Percentiles rank a stretch among this genome's conserved stretches.
These are phyloP conservation scores for Agonum fuliginosum DNA, from an alignment of 2,888 invertebrate genomes.

Conservation along the genomic window DNA sequence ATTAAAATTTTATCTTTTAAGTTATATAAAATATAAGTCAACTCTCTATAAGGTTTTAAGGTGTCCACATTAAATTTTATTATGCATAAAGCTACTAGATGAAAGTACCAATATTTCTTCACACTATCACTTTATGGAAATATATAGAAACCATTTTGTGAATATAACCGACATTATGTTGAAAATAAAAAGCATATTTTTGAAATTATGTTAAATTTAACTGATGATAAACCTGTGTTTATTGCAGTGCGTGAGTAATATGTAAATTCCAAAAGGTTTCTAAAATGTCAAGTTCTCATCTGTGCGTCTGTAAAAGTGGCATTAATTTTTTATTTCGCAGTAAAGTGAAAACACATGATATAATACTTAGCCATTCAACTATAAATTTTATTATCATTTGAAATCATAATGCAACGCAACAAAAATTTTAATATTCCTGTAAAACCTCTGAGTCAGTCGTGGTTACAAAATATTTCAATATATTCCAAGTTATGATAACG, in stretches of 20 bases:
- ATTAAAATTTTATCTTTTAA: background rate
- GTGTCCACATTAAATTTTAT: slow-evolving; percentile 9
- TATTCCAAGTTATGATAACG: too few relatives aligned
- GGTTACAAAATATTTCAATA: too few relatives aligned
- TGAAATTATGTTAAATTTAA: slow-evolving; percentile 1
- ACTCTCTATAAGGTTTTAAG: slow-evolving; percentile 9
- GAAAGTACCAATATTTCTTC: background rate
- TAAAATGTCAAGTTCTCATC: slow-evolving; percentile 17
- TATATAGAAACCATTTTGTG: background rate
- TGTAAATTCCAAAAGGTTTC: slow-evolving; percentile 5
- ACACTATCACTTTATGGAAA: slow-evolving; percentile 8
- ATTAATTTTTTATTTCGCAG: background rate
- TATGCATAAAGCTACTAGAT: background rate
- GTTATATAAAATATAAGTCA: background rate
- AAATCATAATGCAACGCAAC: background rate
- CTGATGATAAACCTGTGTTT: slow-evolving; percentile 4
- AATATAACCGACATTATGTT: background rate
- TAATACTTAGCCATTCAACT: background rate
- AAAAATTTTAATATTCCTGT: background rate
- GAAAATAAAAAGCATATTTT: slow-evolving; percentile 7
- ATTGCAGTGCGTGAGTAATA: background rate
- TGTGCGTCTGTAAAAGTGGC: background rate
- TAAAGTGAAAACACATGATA: background rate
- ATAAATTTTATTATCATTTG: slow-evolving; percentile 4
- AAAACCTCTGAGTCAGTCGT: too few relatives aligned